phyloP scores from a whole-genome alignment of 2,113 vertebrate genomes.

The Hemichromis elongatus region DNA sequence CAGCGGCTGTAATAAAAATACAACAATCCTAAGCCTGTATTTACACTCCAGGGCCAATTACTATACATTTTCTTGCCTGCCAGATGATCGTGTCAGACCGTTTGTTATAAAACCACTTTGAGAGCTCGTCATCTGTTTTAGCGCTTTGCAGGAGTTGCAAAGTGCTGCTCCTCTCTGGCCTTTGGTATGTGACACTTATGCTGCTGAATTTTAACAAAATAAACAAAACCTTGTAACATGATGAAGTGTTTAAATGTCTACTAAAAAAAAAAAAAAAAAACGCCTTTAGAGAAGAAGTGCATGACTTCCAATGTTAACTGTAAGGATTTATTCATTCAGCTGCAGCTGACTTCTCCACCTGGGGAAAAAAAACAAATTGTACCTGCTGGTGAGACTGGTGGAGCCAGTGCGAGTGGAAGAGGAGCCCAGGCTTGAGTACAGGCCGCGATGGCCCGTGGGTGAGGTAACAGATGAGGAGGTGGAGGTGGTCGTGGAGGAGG shows the following conservation, averaged over 20 bases:
- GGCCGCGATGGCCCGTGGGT: conserved; percentile 84
- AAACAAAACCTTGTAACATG: neutral
- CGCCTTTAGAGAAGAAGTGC: too few species aligned
- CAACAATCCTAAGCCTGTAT: neutral
- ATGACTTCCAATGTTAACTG: neutral
- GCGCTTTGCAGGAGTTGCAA: neutral
- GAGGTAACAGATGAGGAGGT: conserved; percentile 93
- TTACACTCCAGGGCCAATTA: neutral
- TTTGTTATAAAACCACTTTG: neutral
- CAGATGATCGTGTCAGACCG: neutral
- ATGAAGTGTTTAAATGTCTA: neutral
- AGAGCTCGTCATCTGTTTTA: neutral
- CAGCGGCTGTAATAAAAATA: neutral
- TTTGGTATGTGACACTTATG: neutral
- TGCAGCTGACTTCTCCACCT: neutral
- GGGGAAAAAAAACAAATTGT: neutral
- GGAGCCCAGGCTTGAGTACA: conserved; percentile 82
- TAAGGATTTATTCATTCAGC: neutral
- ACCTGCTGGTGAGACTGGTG: conserved; percentile 89
- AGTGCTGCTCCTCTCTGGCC: neutral
- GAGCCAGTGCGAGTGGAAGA: conserved; percentile 61
- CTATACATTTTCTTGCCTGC: neutral
- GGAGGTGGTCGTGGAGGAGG: conserved; percentile 63
- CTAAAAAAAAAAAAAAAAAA: neutral
- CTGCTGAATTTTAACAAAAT: neutral